Conservation (phyloP, 1,140 invertebrate genomes). For the Drosophila pectinifera region DNA sequence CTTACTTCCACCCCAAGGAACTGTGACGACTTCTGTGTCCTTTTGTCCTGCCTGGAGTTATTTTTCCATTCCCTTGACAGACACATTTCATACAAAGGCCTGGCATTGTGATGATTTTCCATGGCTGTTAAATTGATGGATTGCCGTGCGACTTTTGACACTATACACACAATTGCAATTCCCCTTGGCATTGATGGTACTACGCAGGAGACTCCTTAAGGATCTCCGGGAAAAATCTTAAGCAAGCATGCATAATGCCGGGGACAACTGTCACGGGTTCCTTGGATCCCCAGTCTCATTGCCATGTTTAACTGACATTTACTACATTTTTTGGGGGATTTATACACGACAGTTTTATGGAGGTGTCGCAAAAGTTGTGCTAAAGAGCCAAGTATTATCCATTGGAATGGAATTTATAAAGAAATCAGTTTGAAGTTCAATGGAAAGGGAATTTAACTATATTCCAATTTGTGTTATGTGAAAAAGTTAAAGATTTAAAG, state of each 20-base stretch:
- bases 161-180: slow-evolving; percentile 67
- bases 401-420: slow-evolving; percentile 5
- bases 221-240: slow-evolving; percentile 47
- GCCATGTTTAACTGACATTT: slow-evolving; percentile 38
- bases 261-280: slow-evolving; percentile 28
- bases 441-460: neutral
- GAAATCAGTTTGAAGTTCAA: neutral
- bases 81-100: slow-evolving; percentile 69
- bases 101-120: slow-evolving; percentile 71
- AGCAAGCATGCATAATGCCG: slow-evolving; percentile 59
- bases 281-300: slow-evolving; percentile 26
- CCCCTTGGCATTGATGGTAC: slow-evolving; percentile 13
- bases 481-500: neutral
- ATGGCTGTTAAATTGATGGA: slow-evolving; percentile 81
- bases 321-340: slow-evolving; percentile 31
- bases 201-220: slow-evolving; percentile 31
- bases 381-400: slow-evolving; percentile 42
- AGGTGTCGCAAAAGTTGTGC: slow-evolving; percentile 12
- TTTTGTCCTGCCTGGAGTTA: slow-evolving; percentile 43
- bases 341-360: slow-evolving; percentile 52
- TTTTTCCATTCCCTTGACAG: slow-evolving; percentile 42
- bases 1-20: slow-evolving; percentile 47
- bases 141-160: slow-evolving; percentile 80
- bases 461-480: neutral
- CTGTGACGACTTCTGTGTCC: slow-evolving; percentile 58